Evolutionary conservation across 2,113 vertebrate species (phyloP).

Genomic region (Verasper variegatus): DNA sequence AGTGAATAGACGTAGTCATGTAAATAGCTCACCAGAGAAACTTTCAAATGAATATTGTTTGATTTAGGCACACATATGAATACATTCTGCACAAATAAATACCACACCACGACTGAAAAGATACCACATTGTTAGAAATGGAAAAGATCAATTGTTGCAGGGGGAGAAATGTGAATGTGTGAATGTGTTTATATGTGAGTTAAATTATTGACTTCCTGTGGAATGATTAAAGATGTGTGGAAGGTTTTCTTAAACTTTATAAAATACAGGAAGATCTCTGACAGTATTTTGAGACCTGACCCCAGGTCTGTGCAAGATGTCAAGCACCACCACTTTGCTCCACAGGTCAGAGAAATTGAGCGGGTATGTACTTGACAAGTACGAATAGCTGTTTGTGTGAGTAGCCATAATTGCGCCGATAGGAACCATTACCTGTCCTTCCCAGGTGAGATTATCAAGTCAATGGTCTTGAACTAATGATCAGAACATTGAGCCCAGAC

Average conservation of each 20-base stretch:
- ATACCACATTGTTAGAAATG: background rate
- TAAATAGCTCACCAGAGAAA: background rate
- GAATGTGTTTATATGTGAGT: background rate
- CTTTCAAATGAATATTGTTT: background rate
- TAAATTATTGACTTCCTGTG: background rate
- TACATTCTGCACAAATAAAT: too few relatives aligned
- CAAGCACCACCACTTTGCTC: conserved; percentile 46
- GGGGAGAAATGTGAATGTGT: background rate
- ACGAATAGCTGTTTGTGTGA: conserved; percentile 72
- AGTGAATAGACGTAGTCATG: background rate
- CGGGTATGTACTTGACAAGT: conserved; percentile 66
- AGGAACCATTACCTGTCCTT: conserved; percentile 78
- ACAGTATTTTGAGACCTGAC: background rate
- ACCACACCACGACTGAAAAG: background rate
- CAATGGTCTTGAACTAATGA: conserved; percentile 81
- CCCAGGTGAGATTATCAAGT: conserved; percentile 81
- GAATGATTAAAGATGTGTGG: background rate
- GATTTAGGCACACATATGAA: background rate
- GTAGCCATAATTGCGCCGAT: conserved; percentile 72
- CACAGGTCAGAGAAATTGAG: conserved; percentile 60
- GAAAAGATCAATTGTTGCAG: background rate
- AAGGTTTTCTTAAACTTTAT: background rate
- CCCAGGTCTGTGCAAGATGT: conserved; percentile 39
- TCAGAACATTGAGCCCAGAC: conserved; percentile 72
- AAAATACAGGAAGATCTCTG: background rate